Percentiles rank a stretch among this genome's conserved stretches.
Evolutionary conservation across 2,888 invertebrate genomes (phyloP).

Genomic region (Acleris sparsana): DNA sequence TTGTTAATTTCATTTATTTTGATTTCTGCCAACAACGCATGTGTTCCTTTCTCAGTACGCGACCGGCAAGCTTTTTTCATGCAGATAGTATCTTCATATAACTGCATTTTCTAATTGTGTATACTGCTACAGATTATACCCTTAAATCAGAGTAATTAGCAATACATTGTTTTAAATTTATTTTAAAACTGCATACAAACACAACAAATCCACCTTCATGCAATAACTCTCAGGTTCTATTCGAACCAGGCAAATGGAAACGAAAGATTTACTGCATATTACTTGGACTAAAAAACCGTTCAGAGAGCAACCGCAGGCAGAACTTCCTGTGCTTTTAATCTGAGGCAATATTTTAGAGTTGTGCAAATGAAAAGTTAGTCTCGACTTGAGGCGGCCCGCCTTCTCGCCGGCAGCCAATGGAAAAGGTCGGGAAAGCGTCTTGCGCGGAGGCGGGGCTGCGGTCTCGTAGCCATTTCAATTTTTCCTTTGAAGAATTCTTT

Average conservation of each 20-base stretch:
- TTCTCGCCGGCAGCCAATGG: slow-evolving; percentile 76
- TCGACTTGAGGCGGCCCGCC: slow-evolving; percentile 73
- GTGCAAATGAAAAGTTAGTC: slow-evolving; percentile 82
- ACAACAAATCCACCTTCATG: no score
- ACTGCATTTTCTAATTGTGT: no score
- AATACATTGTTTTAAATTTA: no score
- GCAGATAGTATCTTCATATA: no score
- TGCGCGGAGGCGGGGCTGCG: slow-evolving; percentile 77
- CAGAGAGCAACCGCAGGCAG: slow-evolving; percentile 70
- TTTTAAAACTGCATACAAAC: no score
- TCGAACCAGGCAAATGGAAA: slow-evolving; percentile 7
- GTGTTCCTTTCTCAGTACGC: no score
- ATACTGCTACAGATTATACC: no score
- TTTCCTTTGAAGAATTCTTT: slow-evolving; percentile 78
- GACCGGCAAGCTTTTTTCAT: no score
- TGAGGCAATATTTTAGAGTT: slow-evolving; percentile 77
- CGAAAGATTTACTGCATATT: slow-evolving; percentile 53
- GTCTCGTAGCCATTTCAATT: slow-evolving; percentile 78
- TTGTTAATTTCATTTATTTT: no score
- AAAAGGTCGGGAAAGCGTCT: slow-evolving; percentile 80
- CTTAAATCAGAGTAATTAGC: no score
- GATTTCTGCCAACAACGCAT: no score
- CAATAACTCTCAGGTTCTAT: no score
- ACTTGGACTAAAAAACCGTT: slow-evolving; percentile 61
- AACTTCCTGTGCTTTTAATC: slow-evolving; percentile 76